phyloP scores from a whole-genome alignment of 2,113 vertebrate genomes.

The Murina feae region DNA sequence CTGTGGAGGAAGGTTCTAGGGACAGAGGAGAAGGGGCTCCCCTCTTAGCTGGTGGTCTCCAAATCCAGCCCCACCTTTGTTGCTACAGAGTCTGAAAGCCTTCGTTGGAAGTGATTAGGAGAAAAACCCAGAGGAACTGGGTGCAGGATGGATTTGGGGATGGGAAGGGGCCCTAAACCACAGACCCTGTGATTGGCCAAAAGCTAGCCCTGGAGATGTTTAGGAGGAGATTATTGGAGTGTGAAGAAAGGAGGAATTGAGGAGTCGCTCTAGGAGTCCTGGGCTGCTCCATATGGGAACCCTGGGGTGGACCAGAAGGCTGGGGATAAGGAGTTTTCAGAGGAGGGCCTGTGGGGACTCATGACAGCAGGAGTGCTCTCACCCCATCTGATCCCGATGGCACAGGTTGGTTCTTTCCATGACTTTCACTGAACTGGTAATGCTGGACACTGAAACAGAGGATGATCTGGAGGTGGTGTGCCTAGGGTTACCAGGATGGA shows the following conservation, averaged over 20 bases:
- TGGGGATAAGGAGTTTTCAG: not conserved
- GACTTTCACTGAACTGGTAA: conserved; percentile 90
- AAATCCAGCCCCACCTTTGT: not conserved
- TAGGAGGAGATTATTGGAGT: no score
- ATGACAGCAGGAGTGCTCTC: not conserved
- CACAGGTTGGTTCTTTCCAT: conserved; percentile 88
- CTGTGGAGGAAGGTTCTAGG: conserved; percentile 40
- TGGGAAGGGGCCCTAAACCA: not conserved
- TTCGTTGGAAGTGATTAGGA: not conserved
- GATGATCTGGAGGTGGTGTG: conserved; percentile 87
- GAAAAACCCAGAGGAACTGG: not conserved
- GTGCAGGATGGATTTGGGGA: not conserved
- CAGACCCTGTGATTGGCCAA: no score
- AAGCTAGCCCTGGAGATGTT: not conserved
- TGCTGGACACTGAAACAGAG: conserved; percentile 92
- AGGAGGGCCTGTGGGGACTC: no score
- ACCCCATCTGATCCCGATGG: not conserved
- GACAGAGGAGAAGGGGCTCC: not conserved
- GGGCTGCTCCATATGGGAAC: not conserved
- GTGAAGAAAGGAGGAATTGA: not conserved
- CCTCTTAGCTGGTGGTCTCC: not conserved
- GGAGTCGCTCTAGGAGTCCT: not conserved
- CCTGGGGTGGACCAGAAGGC: not conserved
- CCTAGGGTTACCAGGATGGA: not conserved
- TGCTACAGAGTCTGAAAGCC: not conserved